Percentiles rank a stretch among this genome's conserved stretches.
phyloP scores from a whole-genome alignment of 2,113 vertebrate species.

The Grantiella picta region DNA sequence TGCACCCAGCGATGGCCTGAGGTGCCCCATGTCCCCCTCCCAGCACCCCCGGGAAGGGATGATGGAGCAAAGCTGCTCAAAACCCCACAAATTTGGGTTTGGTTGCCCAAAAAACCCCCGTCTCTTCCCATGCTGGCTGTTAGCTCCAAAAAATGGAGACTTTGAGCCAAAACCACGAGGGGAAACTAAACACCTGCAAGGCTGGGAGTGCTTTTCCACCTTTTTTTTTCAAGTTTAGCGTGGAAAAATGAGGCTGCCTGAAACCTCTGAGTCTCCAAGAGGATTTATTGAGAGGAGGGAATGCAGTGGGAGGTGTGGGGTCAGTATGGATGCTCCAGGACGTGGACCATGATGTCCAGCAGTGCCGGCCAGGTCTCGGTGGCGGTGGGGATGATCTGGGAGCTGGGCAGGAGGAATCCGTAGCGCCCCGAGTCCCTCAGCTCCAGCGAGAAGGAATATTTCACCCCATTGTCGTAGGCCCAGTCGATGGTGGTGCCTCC shows the following conservation, averaged over 20 bases:
- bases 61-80: background rate
- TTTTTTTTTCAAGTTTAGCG: background rate
- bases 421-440: conserved; percentile 84
- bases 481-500: conserved; percentile 85
- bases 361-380: conserved; percentile 85
- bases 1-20: accelerated
- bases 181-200: background rate
- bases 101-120: background rate
- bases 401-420: conserved; percentile 85
- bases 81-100: background rate
- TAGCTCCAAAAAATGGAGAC: background rate
- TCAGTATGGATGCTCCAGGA: conserved; percentile 77
- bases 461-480: conserved; percentile 81
- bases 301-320: accelerated
- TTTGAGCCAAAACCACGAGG: accelerated
- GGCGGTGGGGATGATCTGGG: conserved; percentile 86
- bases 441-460: conserved; percentile 86
- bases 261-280: background rate
- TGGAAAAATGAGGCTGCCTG: accelerated
- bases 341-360: conserved; percentile 77
- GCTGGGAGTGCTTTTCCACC: background rate
- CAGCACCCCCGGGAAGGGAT: accelerated
- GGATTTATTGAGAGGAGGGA: background rate
- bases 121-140: too few relatives aligned
- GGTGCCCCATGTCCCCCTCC: accelerated